These are phyloP conservation scores for Chrysogorgia sp. DNA, from an alignment of 92 coral and sea anemone species.

Conservation along the genomic window DNA sequence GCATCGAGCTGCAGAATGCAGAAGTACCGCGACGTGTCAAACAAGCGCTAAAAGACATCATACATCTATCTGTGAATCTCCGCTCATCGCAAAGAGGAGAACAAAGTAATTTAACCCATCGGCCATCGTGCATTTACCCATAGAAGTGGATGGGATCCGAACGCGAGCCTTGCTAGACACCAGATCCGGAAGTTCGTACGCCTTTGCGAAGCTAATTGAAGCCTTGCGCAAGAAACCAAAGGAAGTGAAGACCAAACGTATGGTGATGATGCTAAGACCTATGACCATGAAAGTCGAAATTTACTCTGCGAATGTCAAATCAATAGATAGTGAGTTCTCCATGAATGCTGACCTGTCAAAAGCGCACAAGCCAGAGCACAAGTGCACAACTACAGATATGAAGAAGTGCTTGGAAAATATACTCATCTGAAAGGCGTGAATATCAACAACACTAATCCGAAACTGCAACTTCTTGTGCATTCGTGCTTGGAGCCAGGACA, in stretches of 20 bases:
- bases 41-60: no score
- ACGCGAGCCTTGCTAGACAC: no score
- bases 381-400: background rate
- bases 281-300: background rate
- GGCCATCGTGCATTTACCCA: no score
- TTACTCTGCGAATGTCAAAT: background rate
- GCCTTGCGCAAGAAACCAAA: conserved; percentile 20
- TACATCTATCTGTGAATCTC: no score
- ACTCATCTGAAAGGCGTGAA: background rate
- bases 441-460: background rate
- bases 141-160: conserved; percentile 1
- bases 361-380: background rate
- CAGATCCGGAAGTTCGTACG: conserved; percentile 7
- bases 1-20: no score
- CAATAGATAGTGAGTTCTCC: background rate
- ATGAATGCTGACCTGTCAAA: background rate
- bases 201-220: conserved; percentile 1
- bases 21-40: no score
- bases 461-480: background rate
- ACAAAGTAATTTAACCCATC: no score
- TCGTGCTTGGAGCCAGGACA: background rate
- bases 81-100: no score
- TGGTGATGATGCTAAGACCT: background rate
- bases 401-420: background rate
- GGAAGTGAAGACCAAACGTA: background rate